These are phyloP conservation scores for Parazoanthus atlanticus DNA, from an alignment of 92 coral and sea anemone genomes.

Conservation along the genomic window DNA sequence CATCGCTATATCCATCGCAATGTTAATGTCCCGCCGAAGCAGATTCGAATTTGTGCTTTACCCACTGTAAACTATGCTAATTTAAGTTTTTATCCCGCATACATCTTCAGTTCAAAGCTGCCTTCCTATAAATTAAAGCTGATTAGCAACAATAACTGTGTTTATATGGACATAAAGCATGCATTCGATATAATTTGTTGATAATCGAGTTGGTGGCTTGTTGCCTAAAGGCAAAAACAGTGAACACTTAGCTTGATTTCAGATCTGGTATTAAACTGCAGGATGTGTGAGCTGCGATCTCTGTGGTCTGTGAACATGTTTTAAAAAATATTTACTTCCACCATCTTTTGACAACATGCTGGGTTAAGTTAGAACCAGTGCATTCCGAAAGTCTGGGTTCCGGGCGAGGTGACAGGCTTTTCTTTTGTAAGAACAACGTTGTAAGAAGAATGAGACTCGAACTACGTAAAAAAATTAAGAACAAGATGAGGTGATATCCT, in stretches of 20 bases:
- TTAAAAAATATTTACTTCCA: not conserved
- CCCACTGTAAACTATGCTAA: not conserved
- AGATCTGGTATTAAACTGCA: not conserved
- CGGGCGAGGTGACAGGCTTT: not conserved
- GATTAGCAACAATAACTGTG: not conserved
- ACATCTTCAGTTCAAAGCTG: not conserved
- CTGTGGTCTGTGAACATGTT: not conserved
- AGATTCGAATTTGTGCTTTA: not conserved
- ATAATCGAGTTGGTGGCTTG: not conserved
- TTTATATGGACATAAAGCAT: no score
- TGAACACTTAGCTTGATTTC: slow-evolving; percentile 10
- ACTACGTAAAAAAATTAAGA: no score
- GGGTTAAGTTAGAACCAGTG: not conserved
- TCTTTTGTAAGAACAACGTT: not conserved
- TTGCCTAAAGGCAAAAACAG: not conserved
- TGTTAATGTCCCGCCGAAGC: not conserved
- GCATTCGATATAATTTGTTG: not conserved
- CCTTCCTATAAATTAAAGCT: not conserved
- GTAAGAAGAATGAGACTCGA: no score
- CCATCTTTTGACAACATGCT: not conserved
- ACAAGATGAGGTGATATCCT: no score
- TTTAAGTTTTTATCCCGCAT: no score
- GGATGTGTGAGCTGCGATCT: not conserved
- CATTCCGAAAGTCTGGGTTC: not conserved
- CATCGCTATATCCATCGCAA: not conserved